Evolutionary conservation across 37 sponge, comb jelly and placozoan genomes (phyloP).

Genomic region (Haliclona indistincta): DNA sequence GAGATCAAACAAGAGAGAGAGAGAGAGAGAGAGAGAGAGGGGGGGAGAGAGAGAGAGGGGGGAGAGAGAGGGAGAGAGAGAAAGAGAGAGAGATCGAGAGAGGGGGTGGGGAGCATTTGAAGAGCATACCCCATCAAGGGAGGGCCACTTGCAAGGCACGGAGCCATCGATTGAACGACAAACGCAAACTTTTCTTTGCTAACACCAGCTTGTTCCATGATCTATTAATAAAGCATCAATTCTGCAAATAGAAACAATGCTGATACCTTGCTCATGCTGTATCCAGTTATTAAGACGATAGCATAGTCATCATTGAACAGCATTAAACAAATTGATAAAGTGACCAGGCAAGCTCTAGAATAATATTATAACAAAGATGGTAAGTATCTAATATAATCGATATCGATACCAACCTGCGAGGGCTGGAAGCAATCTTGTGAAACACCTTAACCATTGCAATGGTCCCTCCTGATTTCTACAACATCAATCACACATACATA

Average conservation of each 20-base stretch:
- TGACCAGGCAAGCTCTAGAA: slow-evolving; percentile 5
- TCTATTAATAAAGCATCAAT: no score
- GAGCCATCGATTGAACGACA: slow-evolving; percentile 37
- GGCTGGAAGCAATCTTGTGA: neutral
- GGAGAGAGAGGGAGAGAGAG: slow-evolving; percentile 20
- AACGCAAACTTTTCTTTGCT: slow-evolving; percentile 59
- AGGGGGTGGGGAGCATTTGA: neutral
- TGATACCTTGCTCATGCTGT: slow-evolving; percentile 38
- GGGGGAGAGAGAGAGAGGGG: slow-evolving; percentile 2
- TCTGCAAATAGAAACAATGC: no score
- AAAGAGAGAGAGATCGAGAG: slow-evolving; percentile 13
- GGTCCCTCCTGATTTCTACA: slow-evolving; percentile 39
- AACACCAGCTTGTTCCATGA: slow-evolving; percentile 23
- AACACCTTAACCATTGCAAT: slow-evolving; percentile 21
- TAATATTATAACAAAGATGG: neutral
- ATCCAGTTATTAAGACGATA: slow-evolving; percentile 27
- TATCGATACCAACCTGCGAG: neutral
- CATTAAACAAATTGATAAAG: neutral
- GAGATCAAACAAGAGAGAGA: no score
- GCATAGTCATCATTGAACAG: slow-evolving; percentile 61
- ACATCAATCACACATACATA: no score
- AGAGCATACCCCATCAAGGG: slow-evolving; percentile 41
- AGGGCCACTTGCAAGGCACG: slow-evolving; percentile 29
- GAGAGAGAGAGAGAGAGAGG: no score
- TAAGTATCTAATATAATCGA: no score